phyloP scores from a whole-genome alignment of 2,113 vertebrate genomes.

The Ictalurus punctatus region DNA sequence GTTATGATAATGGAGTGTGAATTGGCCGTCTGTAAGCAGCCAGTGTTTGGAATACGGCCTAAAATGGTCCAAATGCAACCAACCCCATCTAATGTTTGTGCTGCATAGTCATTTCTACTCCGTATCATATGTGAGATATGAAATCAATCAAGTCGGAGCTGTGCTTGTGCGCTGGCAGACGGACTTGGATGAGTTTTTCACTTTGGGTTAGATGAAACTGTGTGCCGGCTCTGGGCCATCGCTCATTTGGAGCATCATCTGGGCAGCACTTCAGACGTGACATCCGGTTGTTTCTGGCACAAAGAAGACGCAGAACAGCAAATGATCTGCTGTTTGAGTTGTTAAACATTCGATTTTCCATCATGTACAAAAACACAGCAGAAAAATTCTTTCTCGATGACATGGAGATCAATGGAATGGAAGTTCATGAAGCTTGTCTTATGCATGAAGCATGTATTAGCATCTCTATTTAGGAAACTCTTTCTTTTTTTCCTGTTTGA shows the following conservation, averaged over 20 bases:
- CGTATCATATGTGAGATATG: not conserved
- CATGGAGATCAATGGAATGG: not conserved
- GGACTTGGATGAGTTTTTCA: conserved; percentile 1
- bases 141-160: not conserved
- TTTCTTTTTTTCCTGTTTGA: not conserved
- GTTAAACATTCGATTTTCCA: conserved; percentile 46
- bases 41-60: not conserved
- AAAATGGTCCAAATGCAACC: not conserved
- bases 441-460: not conserved
- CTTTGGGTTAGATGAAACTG: conserved; percentile 7
- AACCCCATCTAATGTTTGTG: not conserved
- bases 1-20: not conserved
- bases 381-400: not conserved
- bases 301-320: conserved; percentile 49
- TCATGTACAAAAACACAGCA: not conserved
- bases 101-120: not conserved
- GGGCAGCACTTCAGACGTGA: conserved; percentile 6
- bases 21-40: not conserved
- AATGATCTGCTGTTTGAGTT: conserved; percentile 46
- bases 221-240: conserved; percentile 18
- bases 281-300: conserved; percentile 29
- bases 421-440: not conserved
- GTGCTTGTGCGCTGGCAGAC: conserved; percentile 4
- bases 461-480: not conserved
- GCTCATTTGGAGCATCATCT: conserved; percentile 21